phyloP scores from a whole-genome alignment of 2,888 invertebrate genomes.

The Sesia apiformis region DNA sequence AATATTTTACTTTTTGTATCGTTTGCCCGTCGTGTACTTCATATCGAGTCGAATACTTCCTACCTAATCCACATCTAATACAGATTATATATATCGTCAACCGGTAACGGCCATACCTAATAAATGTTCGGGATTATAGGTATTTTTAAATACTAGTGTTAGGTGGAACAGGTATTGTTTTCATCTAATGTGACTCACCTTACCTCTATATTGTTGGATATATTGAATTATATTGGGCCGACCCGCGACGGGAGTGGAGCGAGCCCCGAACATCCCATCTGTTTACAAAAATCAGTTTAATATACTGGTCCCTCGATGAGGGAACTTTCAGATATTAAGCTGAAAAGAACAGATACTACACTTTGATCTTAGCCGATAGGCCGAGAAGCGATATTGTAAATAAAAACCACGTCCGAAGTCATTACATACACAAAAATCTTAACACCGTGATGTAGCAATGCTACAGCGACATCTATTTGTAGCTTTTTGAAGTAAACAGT shows the following conservation, averaged over 20 bases:
- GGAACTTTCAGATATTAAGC: slow-evolving; percentile 4
- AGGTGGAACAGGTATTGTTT: no score
- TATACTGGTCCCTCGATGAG: slow-evolving; percentile 3
- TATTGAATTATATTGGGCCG: slow-evolving; percentile 1
- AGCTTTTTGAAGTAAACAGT: not conserved
- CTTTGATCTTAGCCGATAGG: slow-evolving; percentile 2
- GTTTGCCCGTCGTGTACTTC: no score
- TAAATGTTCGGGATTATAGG: no score
- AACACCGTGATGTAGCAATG: not conserved
- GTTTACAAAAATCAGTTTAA: slow-evolving; percentile 2
- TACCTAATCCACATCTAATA: no score
- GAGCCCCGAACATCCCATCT: slow-evolving; percentile 5
- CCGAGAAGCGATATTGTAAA: not conserved
- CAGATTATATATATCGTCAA: no score
- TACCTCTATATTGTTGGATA: no score
- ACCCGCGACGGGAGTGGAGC: slow-evolving; percentile 4
- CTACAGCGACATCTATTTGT: not conserved
- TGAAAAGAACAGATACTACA: slow-evolving; percentile 2
- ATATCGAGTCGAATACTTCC: no score
- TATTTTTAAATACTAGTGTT: no score
- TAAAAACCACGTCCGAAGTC: not conserved
- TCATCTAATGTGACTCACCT: no score
- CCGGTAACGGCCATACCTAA: no score
- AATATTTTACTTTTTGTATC: no score
- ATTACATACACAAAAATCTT: not conserved